Evolutionary conservation across 2,888 invertebrate genomes (phyloP).

Genomic region (Xestia xanthographa): DNA sequence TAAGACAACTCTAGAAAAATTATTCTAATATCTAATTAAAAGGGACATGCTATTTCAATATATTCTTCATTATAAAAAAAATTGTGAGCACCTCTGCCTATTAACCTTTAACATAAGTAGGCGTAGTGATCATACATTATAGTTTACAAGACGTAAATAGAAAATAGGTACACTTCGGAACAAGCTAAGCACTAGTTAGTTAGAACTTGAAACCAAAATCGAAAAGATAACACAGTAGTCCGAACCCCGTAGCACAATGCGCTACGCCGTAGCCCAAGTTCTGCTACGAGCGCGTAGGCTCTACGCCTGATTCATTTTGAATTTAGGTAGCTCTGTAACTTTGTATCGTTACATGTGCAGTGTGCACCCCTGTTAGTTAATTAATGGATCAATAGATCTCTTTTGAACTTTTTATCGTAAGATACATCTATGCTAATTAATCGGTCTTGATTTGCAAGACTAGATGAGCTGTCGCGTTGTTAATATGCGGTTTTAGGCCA

Average conservation of each 20-base stretch:
- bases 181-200: neutral
- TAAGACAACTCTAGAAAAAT: neutral
- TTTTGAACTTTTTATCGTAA: neutral
- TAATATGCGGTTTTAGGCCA: neutral
- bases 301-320: neutral
- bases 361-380: neutral
- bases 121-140: neutral
- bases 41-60: neutral
- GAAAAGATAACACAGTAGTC: neutral
- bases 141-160: neutral
- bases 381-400: neutral
- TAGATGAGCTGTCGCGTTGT: neutral
- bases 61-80: neutral
- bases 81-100: neutral
- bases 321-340: neutral
- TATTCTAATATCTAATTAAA: neutral
- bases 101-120: neutral
- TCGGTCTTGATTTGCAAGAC: slow-evolving; percentile 3
- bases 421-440: slow-evolving; percentile 1
- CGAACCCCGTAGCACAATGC: slow-evolving; percentile 16
- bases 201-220: neutral
- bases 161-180: neutral
- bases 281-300: slow-evolving; percentile 17
- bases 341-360: neutral
- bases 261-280: slow-evolving; percentile 38